Base-by-base conservation (phyloP, 2,888 invertebrate species). In the Cheilosia impressa region DNA sequence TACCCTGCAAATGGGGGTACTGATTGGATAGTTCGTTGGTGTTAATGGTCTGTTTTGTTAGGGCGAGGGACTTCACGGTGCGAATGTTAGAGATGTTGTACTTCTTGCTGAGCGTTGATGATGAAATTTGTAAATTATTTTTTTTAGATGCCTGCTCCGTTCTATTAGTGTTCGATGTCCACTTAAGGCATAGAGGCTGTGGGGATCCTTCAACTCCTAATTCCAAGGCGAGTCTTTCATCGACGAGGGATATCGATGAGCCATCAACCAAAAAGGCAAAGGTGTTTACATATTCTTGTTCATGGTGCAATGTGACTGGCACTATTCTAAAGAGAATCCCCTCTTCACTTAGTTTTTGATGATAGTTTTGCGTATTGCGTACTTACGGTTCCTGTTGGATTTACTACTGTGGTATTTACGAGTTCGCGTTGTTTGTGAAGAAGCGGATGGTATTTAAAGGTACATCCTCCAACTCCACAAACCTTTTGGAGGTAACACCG, bases 391-490 rank as follows among this genome's bases (percentile, higher is more conserved):
- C 34, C 15, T 6, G 13, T 75, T 17, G n/a, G n/a, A 2, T 34
- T 34, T 34, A 34, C 22, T 22, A 22, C 15, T 6, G 13, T 75
- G 4, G n/a, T 13, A 0, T 34, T 34, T 34, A 34, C 9, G 2
- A 9, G 34, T 9, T 34, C 34, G 2, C 34, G 10, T 43, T 15
- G 15, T 15, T 82, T 78, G 57, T 87, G 80, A n/a, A 87, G 45
- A 9, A 87, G 34, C 3, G 55, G 47, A 24, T 87, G 75, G 43
- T 87, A 79, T 45, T 78, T 66, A 52, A 43, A 75, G 4, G 31
- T 75, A 22, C 82, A 82, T 10, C 73, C 53, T 34, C 75, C 62
- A 3, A 77, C 62, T 9, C 65, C 77, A 58, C 78, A 82, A 31
- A 57, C 60, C 17, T 41, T 24, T 6, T 22, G 55, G 34, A 34